Evolutionary conservation across 2,113 vertebrate species (phyloP), one percentile per base, ranked within the genome.

Genomic region (Aphyosemion australe): DNA sequence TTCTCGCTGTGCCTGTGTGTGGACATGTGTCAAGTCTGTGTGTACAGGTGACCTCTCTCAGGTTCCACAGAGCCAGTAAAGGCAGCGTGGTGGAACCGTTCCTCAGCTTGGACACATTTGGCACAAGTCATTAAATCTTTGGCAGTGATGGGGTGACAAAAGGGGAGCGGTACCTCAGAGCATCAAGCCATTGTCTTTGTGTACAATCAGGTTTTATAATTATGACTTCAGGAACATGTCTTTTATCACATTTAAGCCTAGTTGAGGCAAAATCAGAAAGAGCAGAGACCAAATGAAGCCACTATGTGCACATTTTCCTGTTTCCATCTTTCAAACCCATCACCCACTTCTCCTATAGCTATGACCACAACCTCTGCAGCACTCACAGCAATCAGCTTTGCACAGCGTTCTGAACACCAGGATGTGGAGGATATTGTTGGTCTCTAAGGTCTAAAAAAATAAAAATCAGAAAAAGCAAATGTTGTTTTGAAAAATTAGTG

Each of bases 121-220:
- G 90, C 84, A 91, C 78, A 90, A 92, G 84, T 87, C 91, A 91
- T 91, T 93, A 91, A 90, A 79, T 65, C 85, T 56, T 55, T 51
- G 65, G 52, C 54, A 64, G 59, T 10, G 53, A 62, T n/a, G 31
- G 58, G 58, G 41, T 12, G 58, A 83, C 61, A 49, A 65, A 39
- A 53, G 58, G 48, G 20, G 43, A 12, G 12, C n/a, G 26, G 26
- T 26, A 26, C 26, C 26, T 26, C 1, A 26, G 5, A 26, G 26
- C 26, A 26, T 26, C 26, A 12, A 16, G 13, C 18, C 19, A 2
- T 15, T 26, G 20, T 66, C 15, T 41, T 5, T n/a, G n/a, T 54
- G 53, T 31, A 63, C 21, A 12, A 14, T 2, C 20, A 18, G 21
- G 5, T 64, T 6, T 34, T 6, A 46, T 60, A 34, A 43, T 32